phyloP scores from a whole-genome alignment of 2,113 vertebrate species.

The Micromys minutus region DNA sequence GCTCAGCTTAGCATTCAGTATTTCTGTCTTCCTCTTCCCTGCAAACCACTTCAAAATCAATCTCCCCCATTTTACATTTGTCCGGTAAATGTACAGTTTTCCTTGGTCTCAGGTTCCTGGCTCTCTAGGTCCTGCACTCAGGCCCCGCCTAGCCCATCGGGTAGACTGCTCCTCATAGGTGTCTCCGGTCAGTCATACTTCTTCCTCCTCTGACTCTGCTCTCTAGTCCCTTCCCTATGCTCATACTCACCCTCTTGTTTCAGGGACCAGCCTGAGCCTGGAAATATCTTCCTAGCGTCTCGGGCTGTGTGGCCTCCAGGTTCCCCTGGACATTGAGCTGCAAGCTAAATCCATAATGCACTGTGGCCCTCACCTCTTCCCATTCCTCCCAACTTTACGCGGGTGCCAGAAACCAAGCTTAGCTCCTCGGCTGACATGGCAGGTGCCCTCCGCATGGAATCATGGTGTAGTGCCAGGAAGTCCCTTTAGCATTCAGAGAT shows the following conservation, averaged over 20 bases:
- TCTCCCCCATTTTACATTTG: constrained; percentile 39
- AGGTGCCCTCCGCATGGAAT: not conserved
- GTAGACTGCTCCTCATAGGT: not conserved
- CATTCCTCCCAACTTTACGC: not conserved
- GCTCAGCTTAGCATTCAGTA: not conserved
- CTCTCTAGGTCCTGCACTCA: not conserved
- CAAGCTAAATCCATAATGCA: not conserved
- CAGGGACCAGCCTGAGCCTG: not conserved
- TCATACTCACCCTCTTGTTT: not conserved
- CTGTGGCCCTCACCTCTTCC: not conserved
- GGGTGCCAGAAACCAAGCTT: not conserved
- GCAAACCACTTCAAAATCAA: constrained; percentile 53
- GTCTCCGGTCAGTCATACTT: not conserved
- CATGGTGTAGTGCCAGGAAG: not conserved
- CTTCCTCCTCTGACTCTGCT: not conserved
- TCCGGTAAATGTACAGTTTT: constrained; percentile 34
- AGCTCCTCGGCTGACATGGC: not conserved
- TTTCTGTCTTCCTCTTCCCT: constrained; percentile 17
- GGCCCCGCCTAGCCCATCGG: not conserved
- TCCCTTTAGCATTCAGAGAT: not conserved
- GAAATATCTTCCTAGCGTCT: not conserved
- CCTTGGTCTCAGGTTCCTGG: not conserved
- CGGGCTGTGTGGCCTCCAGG: not conserved
- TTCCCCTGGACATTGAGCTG: not conserved
- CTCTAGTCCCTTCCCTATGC: not conserved